phyloP scores from a whole-genome alignment of 2,888 invertebrate species.

The Platynereis dumerilii region DNA sequence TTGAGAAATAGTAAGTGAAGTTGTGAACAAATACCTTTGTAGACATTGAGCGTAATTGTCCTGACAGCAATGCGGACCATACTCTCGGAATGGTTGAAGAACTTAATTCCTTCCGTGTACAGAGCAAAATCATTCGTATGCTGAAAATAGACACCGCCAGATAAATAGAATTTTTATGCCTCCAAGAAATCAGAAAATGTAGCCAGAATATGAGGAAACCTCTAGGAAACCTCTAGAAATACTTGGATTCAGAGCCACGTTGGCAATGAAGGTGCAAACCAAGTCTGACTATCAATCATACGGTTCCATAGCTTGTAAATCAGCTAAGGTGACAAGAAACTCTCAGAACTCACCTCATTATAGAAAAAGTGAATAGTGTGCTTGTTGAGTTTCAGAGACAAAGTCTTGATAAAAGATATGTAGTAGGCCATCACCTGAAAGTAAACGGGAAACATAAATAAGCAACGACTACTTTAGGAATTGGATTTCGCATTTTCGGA shows the following conservation, averaged over 20 bases:
- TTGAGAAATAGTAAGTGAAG: too few relatives aligned
- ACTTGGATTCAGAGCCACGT: too few relatives aligned
- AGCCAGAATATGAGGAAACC: too few relatives aligned
- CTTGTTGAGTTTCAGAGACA: conserved; percentile 95
- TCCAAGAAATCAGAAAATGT: too few relatives aligned
- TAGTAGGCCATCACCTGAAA: conserved; percentile 92
- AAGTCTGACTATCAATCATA: too few relatives aligned
- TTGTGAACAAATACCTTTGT: conserved; percentile 68
- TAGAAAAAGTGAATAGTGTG: conserved; percentile 99
- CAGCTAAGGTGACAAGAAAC: too few relatives aligned
- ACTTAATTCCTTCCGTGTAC: conserved; percentile 98
- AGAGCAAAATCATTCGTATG: conserved; percentile 96
- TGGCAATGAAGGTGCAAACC: too few relatives aligned
- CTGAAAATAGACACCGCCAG: conserved; percentile 41
- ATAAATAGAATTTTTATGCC: not conserved
- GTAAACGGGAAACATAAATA: not conserved
- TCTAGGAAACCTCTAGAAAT: too few relatives aligned
- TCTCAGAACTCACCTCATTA: conserved; percentile 76
- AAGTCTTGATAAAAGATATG: conserved; percentile 97
- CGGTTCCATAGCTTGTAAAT: too few relatives aligned
- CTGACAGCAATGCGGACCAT: conserved; percentile 99
- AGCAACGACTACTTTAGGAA: not conserved
- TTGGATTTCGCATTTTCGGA: too few relatives aligned
- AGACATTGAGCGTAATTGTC: conserved; percentile 96
- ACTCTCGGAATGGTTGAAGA: conserved; percentile 97